Evolutionary conservation across 92 coral and sea anemone species (phyloP).

Genomic region (Umimayanthus chanpuru): DNA sequence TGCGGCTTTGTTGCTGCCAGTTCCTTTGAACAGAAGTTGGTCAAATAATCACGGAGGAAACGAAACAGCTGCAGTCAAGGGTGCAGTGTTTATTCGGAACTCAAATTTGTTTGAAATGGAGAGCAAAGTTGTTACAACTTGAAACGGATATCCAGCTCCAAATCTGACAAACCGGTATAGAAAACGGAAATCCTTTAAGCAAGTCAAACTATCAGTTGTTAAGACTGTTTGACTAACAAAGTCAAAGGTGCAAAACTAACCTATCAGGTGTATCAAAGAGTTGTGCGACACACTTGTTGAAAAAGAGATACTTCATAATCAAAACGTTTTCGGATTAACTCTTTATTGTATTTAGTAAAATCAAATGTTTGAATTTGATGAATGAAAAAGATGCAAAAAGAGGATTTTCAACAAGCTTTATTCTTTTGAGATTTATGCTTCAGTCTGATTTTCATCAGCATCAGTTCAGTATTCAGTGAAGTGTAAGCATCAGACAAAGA

Average conservation of each 20-base stretch:
- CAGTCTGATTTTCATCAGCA: neutral
- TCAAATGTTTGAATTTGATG: too few species aligned
- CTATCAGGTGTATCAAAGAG: neutral
- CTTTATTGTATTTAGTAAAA: neutral
- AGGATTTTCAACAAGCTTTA: neutral
- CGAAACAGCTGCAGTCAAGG: neutral
- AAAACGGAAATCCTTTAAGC: neutral
- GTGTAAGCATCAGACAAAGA: neutral
- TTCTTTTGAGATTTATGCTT: neutral
- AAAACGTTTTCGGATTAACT: neutral
- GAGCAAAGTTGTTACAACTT: neutral
- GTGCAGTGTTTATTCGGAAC: neutral
- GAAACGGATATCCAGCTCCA: neutral
- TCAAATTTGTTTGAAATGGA: constrained; percentile 20
- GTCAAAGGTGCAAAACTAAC: neutral
- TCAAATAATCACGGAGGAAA: neutral
- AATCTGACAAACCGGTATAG: neutral
- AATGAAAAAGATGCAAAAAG: neutral
- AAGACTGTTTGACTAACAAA: neutral
- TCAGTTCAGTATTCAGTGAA: neutral
- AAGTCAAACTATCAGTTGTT: neutral
- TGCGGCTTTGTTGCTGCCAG: neutral
- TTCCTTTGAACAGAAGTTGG: neutral
- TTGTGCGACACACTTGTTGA: neutral
- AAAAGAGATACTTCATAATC: neutral